phyloP scores from a whole-genome alignment of 1,140 invertebrate genomes.

The Trachymyrmex septentrionalis region DNA sequence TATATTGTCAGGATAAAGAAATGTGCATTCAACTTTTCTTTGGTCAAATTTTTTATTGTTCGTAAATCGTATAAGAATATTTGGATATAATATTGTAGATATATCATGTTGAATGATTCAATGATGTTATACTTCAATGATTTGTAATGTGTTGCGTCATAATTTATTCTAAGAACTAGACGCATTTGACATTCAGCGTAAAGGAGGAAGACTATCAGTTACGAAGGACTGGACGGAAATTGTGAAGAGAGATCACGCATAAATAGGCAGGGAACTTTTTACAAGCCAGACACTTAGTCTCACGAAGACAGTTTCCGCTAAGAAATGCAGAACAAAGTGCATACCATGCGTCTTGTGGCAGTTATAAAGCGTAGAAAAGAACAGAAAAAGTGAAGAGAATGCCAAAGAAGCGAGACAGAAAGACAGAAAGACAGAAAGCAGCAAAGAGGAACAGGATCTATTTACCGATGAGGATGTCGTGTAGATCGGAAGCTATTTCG shows the following conservation, averaged over 20 bases:
- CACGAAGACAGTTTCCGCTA: constrained; percentile 28
- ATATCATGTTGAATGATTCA: not conserved
- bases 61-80: not conserved
- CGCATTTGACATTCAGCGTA: constrained; percentile 46
- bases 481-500: constrained; percentile 89
- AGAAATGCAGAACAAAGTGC: constrained; percentile 23
- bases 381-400: constrained; percentile 1
- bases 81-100: not conserved
- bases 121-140: not conserved
- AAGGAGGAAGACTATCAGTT: constrained; percentile 31
- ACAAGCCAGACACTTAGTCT: constrained; percentile 26
- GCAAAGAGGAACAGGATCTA: constrained; percentile 68
- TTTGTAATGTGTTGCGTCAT: not conserved
- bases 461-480: constrained; percentile 92
- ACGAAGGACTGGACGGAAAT: not conserved
- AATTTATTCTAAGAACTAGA: constrained; percentile 28
- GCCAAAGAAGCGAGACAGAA: constrained; percentile 17
- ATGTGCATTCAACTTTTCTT: not conserved
- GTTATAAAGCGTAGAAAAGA: constrained; percentile 30
- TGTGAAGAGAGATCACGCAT: constrained; percentile 11
- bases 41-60: not conserved
- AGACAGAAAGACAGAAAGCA: constrained; percentile 7
- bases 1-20: not conserved
- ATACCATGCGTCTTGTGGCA: not conserved
- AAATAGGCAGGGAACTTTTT: constrained; percentile 38